Evolutionary conservation across 2,113 vertebrate genomes (phyloP), one percentile per base, ranked within the genome.

Genomic region (Ammodytes marinus): DNA sequence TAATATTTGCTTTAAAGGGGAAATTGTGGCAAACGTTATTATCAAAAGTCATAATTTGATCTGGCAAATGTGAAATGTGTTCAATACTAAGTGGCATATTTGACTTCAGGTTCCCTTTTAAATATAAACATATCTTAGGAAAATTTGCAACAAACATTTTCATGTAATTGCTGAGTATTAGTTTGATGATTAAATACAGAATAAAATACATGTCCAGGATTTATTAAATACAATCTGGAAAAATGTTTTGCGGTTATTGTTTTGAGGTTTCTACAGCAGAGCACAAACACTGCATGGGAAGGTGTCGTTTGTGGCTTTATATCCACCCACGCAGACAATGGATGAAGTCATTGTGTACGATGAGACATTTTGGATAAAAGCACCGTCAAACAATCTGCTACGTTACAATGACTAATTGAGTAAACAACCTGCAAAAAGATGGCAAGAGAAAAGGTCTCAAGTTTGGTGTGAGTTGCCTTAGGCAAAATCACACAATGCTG

Each of bases 251-350:
- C 14, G 46, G 10, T 27, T 15, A 4, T 11, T 39, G 14, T 46
- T 46, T 8, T 19, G 6, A n/a, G 27, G 0, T 14, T 58, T 1
- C 46, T 14, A 17, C 5, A 59, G 42, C 61, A 39, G 4, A 67
- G 45, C 39, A 68, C 39, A 68, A 50, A 35, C 35, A 57, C 11
- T 58, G 45, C 1, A 0, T 40, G 7, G 27, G 0, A 19, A 15
- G 63, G 11, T 67, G 27, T 37, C 47, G 35, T 73, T 74, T 53
- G 42, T 42, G 47, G 63, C 49, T 35, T 73, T 27, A 27, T 12
- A 13, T 10, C 6, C 46, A 63, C 71, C 59, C 7, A 64, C 8
- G 6, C 66, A 60, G 46, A 61, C 13, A 13, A 4, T 45, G 37
- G 35, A 14, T 5, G 5, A 0, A 14, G 17, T 9, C 43, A 42